Percentiles rank a stretch among this genome's conserved stretches.
Evolutionary conservation across 1,140 invertebrate species (phyloP).

Genomic region (Drosophila gunungcola): DNA sequence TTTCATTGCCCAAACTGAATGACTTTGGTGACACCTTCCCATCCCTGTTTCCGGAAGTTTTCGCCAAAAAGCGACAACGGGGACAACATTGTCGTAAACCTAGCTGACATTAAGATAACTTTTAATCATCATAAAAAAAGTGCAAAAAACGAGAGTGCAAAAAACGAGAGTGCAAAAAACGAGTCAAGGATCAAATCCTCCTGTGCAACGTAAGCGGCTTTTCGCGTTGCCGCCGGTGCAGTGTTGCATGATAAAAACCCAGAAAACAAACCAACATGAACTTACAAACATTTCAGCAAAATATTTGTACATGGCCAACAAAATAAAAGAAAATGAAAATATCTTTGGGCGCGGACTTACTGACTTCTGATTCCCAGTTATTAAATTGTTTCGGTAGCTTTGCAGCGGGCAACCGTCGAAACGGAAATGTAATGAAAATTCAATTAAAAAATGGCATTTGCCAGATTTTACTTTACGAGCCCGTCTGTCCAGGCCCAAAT

Average conservation of each 20-base stretch:
- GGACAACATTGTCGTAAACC: conserved; percentile 70
- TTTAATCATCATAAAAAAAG: conserved; percentile 78
- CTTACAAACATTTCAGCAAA: conserved; percentile 48
- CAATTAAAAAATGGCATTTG: conserved; percentile 82
- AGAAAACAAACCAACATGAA: conserved; percentile 27
- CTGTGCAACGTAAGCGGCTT: conserved; percentile 72
- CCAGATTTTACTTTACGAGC: conserved; percentile 62
- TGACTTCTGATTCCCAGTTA: conserved; percentile 56
- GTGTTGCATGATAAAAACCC: conserved; percentile 50
- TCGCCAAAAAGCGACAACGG: conserved; percentile 42
- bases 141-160: conserved; percentile 32
- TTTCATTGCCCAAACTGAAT: conserved; percentile 71
- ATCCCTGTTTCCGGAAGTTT: conserved; percentile 17
- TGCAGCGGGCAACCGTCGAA: conserved; percentile 49
- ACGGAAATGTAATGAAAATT: conserved; percentile 83
- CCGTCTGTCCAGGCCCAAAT: conserved; percentile 14
- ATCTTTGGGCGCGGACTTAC: conserved; percentile 49
- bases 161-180: conserved; percentile 21
- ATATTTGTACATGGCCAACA: conserved; percentile 42
- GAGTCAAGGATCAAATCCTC: conserved; percentile 46
- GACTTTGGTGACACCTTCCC: conserved; percentile 35
- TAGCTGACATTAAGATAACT: conserved; percentile 79
- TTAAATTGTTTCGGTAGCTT: conserved; percentile 65
- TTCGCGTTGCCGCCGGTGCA: conserved; percentile 65
- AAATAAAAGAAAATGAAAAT: conserved; percentile 37